Evolutionary conservation across 2,797 vertebrate genomes (phyloP).

Genomic region (Dendrocincla fuliginosa): DNA sequence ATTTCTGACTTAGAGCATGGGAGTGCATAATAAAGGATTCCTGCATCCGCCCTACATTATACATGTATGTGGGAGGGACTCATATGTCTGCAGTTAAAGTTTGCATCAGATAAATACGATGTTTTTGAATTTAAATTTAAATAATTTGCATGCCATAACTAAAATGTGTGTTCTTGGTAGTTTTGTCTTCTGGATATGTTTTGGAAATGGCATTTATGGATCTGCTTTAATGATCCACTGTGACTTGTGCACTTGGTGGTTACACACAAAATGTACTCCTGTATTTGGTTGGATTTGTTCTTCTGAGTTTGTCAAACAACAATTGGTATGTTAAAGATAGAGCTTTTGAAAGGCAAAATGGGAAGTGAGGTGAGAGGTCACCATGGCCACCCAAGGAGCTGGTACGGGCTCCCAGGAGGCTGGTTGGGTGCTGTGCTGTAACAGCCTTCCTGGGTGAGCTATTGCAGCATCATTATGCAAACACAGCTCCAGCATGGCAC

Average conservation of each 20-base stretch:
- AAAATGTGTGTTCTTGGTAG: conserved; percentile 22
- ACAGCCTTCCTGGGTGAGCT: not conserved
- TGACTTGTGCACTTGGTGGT: not conserved
- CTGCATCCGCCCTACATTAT: conserved; percentile 44
- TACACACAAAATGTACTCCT: not conserved
- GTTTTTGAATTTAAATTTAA: conserved; percentile 37
- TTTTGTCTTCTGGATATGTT: not conserved
- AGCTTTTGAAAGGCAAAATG: conserved; percentile 25
- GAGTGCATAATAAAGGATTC: conserved; percentile 58
- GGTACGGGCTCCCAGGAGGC: not conserved
- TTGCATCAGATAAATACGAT: conserved; percentile 41
- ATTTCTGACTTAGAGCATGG: conserved; percentile 13
- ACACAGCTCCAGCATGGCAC: not conserved
- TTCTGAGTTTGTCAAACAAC: conserved; percentile 18
- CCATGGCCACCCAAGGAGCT: conserved; percentile 4
- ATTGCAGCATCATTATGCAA: conserved; percentile 37
- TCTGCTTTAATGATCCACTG: conserved; percentile 24
- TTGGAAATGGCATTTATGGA: conserved; percentile 41
- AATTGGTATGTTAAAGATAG: not conserved
- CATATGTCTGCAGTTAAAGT: conserved; percentile 57
- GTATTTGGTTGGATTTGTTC: not conserved
- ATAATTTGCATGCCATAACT: not conserved
- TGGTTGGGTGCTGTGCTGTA: not conserved
- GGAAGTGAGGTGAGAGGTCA: conserved; percentile 66
- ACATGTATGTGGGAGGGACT: conserved; percentile 15